A percentile compares a stretch with the other conserved stretches of the same genome.
These are phyloP conservation scores for Galerucella calmariensis DNA, from an alignment of 2,888 invertebrate species.

Conservation along the genomic window DNA sequence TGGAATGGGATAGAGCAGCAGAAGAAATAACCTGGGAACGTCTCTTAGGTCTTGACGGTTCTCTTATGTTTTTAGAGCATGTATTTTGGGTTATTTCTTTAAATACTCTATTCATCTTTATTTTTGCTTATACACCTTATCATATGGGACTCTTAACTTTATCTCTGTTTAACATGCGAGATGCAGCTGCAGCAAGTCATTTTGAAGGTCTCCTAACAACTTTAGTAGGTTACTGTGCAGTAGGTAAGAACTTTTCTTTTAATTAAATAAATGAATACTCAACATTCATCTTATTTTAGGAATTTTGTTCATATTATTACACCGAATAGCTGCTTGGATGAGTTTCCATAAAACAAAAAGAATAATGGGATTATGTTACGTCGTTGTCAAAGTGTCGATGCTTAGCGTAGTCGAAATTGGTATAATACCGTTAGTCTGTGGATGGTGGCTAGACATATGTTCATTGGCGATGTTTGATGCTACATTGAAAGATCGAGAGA, in stretches of 20 bases:
- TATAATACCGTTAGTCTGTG: slow-evolving; percentile 94
- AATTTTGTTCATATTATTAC: slow-evolving; percentile 81
- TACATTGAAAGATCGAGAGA: slow-evolving; percentile 86
- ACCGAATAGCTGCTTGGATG: slow-evolving; percentile 84
- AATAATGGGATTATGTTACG: slow-evolving; percentile 91
- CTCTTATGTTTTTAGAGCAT: slow-evolving; percentile 96
- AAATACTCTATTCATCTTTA: slow-evolving; percentile 95
- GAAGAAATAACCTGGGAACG: slow-evolving; percentile 99
- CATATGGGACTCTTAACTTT: slow-evolving; percentile 92
- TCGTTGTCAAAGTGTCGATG: slow-evolving; percentile 91
- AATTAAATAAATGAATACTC: background rate
- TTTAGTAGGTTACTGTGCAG: slow-evolving; percentile 91
- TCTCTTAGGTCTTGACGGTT: slow-evolving; percentile 94
- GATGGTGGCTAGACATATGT: slow-evolving; percentile 99
- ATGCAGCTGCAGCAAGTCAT: slow-evolving; percentile 79
- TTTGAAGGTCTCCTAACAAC: slow-evolving; percentile 95
- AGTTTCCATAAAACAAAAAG: slow-evolving; percentile 83
- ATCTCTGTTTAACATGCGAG: slow-evolving; percentile 75
- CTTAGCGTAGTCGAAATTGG: slow-evolving; percentile 97
- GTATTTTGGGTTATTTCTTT: slow-evolving; percentile 99
- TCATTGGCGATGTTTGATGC: slow-evolving; percentile 93
- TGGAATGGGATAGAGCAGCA: slow-evolving; percentile 98
- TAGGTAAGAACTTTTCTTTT: slow-evolving; percentile 65
- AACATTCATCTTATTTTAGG: slow-evolving; percentile 58
- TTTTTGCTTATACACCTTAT: slow-evolving; percentile 97